Conservation (phyloP, 2,888 invertebrate genomes). For the Euplagia quadripunctaria region DNA sequence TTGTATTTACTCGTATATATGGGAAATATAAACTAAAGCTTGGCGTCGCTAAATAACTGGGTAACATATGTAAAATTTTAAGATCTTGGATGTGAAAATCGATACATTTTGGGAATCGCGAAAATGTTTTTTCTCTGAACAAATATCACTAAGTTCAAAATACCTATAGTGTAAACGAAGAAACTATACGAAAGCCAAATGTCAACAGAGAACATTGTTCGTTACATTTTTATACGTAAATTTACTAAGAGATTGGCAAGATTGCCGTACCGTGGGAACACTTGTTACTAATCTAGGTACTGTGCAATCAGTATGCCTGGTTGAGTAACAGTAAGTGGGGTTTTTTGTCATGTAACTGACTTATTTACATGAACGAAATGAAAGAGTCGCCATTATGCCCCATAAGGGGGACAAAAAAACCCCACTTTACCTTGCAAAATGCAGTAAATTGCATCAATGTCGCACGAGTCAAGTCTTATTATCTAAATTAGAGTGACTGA, state of each 20-base stretch:
- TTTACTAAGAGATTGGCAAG: slow-evolving; percentile 6
- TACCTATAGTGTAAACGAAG: not conserved
- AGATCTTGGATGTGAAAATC: no score
- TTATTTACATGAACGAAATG: not conserved
- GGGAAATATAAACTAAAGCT: no score
- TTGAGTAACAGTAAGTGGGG: not conserved
- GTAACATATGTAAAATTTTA: no score
- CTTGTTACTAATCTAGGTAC: not conserved
- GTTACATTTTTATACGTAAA: slow-evolving; percentile 1
- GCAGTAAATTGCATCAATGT: not conserved
- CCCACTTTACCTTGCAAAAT: not conserved
- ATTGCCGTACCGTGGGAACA: slow-evolving; percentile 5
- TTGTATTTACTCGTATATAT: no score
- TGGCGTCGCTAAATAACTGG: no score
- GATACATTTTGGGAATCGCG: no score
- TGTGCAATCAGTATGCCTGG: slow-evolving; percentile 1
- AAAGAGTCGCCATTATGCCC: not conserved
- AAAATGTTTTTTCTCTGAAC: no score
- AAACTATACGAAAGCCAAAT: slow-evolving; percentile 9
- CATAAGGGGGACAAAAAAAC: not conserved
- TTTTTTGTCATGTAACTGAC: not conserved
- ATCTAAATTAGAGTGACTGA: no score
- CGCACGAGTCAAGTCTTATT: no score
- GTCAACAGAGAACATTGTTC: slow-evolving; percentile 13
- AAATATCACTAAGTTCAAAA: no score